Conservation (phyloP, 2,113 vertebrate species). For the Oncorhynchus clarkii region DNA sequence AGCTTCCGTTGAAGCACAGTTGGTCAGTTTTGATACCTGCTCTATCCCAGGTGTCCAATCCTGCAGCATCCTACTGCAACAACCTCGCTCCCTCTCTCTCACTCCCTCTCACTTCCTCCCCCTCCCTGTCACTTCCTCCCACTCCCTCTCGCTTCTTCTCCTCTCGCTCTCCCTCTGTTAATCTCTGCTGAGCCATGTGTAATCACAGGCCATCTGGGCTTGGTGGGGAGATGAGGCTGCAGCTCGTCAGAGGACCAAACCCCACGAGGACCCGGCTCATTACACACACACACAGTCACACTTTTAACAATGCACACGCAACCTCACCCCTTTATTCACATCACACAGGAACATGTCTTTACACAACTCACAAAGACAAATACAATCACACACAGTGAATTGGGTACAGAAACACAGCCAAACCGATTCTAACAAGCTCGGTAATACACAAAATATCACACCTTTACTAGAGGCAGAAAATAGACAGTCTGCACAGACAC, state of each 20-base stretch:
- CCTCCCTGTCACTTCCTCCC: conserved; percentile 4
- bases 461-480: too few relatives aligned
- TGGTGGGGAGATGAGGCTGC: conserved; percentile 63
- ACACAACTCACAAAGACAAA: background rate
- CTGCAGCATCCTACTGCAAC: background rate
- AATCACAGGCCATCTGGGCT: conserved; percentile 77
- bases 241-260: conserved; percentile 67
- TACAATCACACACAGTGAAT: conserved; percentile 41
- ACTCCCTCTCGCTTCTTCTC: conserved; percentile 18
- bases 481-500: too few relatives aligned
- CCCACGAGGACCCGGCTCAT: conserved; percentile 16
- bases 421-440: conserved; percentile 18
- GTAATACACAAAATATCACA: background rate
- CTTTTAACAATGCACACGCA: background rate
- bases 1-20: background rate
- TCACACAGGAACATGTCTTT: background rate
- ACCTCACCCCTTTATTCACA: background rate
- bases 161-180: conserved; percentile 52
- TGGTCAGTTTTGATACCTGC: background rate
- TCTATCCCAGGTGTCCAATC: background rate
- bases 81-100: background rate
- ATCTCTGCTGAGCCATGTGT: conserved; percentile 69
- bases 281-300: conserved; percentile 10
- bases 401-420: conserved; percentile 33
- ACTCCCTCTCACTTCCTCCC: background rate